These are phyloP conservation scores for Morinoia aosen DNA, from an alignment of 2,888 invertebrate genomes.

Conservation along the genomic window DNA sequence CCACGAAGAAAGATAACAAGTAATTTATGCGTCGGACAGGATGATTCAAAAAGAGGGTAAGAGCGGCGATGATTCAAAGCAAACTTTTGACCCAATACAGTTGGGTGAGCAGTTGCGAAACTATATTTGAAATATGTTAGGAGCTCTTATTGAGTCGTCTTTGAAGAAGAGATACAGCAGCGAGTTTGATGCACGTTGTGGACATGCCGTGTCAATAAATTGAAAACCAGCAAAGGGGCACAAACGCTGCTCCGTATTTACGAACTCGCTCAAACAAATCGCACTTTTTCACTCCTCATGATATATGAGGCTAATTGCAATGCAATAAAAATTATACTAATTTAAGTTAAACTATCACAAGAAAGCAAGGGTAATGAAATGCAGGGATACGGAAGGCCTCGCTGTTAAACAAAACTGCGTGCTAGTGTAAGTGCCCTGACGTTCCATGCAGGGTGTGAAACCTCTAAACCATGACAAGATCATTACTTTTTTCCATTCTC, in stretches of 20 bases:
- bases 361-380: neutral
- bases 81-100: neutral
- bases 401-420: neutral
- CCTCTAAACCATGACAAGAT: too few relatives aligned
- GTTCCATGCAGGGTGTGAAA: too few relatives aligned
- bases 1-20: neutral
- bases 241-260: neutral
- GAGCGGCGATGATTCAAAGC: neutral
- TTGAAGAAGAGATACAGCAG: neutral
- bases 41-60: neutral
- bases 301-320: too few relatives aligned
- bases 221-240: neutral
- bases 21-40: neutral
- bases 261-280: neutral
- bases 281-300: too few relatives aligned
- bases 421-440: too few relatives aligned
- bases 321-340: neutral
- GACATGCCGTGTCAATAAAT: neutral
- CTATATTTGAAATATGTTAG: neutral
- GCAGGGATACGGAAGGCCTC: neutral
- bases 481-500: too few relatives aligned
- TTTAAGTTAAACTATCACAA: neutral
- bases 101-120: neutral
- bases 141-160: neutral
- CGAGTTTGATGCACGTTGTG: neutral